A percentile compares a stretch with the other conserved stretches of the same genome.
Evolutionary conservation across 2,113 vertebrate genomes (phyloP).

Genomic region (Mola mola): DNA sequence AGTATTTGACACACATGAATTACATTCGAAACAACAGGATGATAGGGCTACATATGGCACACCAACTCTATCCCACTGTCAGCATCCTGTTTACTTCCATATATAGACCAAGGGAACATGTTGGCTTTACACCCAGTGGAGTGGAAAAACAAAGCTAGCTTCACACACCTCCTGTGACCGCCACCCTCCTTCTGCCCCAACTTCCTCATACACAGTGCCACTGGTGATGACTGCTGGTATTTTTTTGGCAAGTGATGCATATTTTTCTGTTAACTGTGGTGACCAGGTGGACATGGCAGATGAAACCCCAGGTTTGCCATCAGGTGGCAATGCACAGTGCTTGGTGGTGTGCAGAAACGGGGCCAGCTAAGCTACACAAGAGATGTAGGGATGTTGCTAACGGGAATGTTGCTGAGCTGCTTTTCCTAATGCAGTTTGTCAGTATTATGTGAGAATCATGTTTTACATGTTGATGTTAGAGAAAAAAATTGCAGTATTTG

Average conservation of each 20-base stretch:
- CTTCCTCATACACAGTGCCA: constrained; percentile 48
- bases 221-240: constrained; percentile 39
- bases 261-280: constrained; percentile 35
- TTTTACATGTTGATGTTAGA: too few species aligned
- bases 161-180: constrained; percentile 52
- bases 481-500: too few species aligned
- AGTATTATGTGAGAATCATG: too few species aligned
- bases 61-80: constrained; percentile 44
- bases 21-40: constrained; percentile 31
- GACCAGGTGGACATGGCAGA: constrained; percentile 74
- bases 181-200: constrained; percentile 43
- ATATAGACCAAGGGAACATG: constrained; percentile 63
- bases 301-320: constrained; percentile 61
- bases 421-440: too few species aligned
- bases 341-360: constrained; percentile 45
- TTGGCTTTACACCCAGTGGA: constrained; percentile 48
- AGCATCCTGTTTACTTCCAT: constrained; percentile 68
- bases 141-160: constrained; percentile 57
- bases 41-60: constrained; percentile 54
- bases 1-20: constrained; percentile 60
- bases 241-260: constrained; percentile 29
- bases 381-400: background rate
- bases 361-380: constrained; percentile 31
- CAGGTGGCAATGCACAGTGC: constrained; percentile 43
- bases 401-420: too few species aligned